Conservation (phyloP, 2,797 vertebrate genomes). For the Sebastes matsubarae region DNA sequence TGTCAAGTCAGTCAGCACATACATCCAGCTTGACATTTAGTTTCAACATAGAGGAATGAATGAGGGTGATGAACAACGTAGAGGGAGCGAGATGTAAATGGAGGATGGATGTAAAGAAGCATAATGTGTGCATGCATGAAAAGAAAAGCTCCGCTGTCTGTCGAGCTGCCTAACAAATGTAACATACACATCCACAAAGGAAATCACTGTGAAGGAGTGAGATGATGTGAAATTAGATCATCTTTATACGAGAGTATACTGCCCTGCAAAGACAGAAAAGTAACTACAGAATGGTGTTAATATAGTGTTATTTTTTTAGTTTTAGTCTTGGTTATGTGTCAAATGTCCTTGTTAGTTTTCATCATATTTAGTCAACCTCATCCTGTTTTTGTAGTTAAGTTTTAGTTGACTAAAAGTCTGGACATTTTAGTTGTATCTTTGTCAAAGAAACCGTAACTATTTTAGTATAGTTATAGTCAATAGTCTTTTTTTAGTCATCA, state of each 20-base stretch:
- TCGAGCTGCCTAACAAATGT: background rate
- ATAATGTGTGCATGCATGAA: background rate
- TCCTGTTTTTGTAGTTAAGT: no score
- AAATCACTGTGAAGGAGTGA: background rate
- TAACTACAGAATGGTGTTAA: background rate
- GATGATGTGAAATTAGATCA: background rate
- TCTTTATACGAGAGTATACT: background rate
- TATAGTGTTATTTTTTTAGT: no score
- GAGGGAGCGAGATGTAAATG: background rate
- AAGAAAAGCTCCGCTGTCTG: background rate
- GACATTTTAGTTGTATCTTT: no score
- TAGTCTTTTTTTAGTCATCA: no score
- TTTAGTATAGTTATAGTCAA: no score
- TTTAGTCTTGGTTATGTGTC: no score
- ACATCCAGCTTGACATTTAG: background rate
- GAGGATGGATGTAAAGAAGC: background rate
- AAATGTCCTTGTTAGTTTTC: no score
- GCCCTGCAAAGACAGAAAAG: background rate
- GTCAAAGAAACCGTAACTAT: no score
- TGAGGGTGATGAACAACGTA: background rate
- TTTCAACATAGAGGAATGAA: background rate
- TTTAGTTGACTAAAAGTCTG: no score
- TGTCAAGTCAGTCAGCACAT: background rate
- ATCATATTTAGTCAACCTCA: no score
- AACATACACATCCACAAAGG: background rate